Base-by-base conservation (phyloP, 2,797 vertebrate genomes). In the Malacoctenus gilli region DNA sequence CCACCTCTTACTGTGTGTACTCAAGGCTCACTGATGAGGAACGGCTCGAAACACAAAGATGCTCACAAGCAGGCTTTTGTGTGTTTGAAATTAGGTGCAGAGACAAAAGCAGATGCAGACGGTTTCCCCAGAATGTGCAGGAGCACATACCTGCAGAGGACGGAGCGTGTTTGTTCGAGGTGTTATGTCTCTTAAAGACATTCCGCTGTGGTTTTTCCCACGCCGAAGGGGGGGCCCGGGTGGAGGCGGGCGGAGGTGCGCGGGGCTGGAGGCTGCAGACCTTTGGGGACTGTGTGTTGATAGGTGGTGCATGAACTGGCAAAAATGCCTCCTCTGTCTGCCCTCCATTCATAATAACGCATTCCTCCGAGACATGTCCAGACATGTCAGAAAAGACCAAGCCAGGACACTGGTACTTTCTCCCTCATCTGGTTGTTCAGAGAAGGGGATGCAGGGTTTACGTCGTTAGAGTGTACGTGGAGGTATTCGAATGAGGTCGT, bases 121-220 rank as follows among this genome's bases (percentile, higher is more conserved):
- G n/a, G n/a, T n/a, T n/a, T n/a, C 47, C 64, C 50, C 59, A 60
- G 85, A 69, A 85, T 83, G 63, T 86, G 50, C 65, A 52, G 52
- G 20, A 20, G 55, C 34, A 52, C 77, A 50, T 82, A 87, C 87
- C 86, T 87, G 78, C 7, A 67, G 66, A 76, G 48, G 46, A 73
- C 28, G 43, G 54, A 13, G 40, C 38, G 55, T 87, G 79, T 83
- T 85, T 83, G 72, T 80, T 71, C 73, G 78, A 81, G 68, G 49
- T 59, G 53, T 50, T 37, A 32, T 74, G 57, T 68, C 63, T 82
- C 79, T 73, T 79, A 52, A 74, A 82, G 80, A 79, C 80, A 85
- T 89, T 88, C 87, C 85, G 77, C 23, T 14, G 43, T 40, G 71
- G 50, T 79, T 64, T 50, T 88, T 87, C 85, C 84, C 87, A 88